Evolutionary conservation across 1,140 invertebrate genomes (phyloP).

Genomic region (Drosophila biarmipes): DNA sequence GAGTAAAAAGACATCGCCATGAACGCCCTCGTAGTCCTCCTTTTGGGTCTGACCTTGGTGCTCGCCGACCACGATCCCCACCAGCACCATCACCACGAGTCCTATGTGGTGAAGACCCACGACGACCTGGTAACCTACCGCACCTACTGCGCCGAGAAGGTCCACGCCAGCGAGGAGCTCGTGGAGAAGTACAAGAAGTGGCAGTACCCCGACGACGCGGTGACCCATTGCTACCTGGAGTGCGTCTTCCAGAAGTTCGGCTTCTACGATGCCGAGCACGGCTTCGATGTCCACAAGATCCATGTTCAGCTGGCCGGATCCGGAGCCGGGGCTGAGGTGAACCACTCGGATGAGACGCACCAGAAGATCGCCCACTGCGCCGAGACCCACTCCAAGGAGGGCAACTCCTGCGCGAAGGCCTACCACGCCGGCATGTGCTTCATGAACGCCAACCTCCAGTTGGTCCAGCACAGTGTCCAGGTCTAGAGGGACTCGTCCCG

Average conservation of each 20-base stretch:
- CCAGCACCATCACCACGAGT: conserved; percentile 24
- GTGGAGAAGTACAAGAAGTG: conserved; percentile 73
- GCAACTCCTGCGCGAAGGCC: conserved; percentile 68
- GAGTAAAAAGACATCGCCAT: conserved; percentile 20
- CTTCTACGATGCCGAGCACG: conserved; percentile 67
- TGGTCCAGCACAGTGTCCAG: conserved; percentile 74
- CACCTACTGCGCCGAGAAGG: conserved; percentile 47
- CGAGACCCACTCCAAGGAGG: conserved; percentile 60
- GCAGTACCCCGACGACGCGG: conserved; percentile 74
- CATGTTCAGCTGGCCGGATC: conserved; percentile 66
- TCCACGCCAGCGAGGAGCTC: conserved; percentile 58
- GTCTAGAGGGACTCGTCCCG: conserved; percentile 25
- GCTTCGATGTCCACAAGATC: conserved; percentile 78
- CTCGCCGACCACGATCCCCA: conserved; percentile 43
- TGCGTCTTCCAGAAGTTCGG: conserved; percentile 79
- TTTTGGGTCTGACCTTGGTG: conserved; percentile 36
- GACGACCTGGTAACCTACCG: conserved; percentile 67
- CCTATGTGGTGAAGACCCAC: conserved; percentile 70
- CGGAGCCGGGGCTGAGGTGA: conserved; percentile 37
- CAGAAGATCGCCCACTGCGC: conserved; percentile 69
- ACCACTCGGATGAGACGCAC: conserved; percentile 67
- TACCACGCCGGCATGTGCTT: conserved; percentile 79
- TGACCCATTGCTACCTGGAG: conserved; percentile 72
- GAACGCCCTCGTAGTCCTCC: conserved; percentile 48
- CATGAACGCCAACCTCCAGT: conserved; percentile 58